These are phyloP conservation scores for Tupiocoris notatus DNA, from an alignment of 2,888 invertebrate species.

Conservation along the genomic window DNA sequence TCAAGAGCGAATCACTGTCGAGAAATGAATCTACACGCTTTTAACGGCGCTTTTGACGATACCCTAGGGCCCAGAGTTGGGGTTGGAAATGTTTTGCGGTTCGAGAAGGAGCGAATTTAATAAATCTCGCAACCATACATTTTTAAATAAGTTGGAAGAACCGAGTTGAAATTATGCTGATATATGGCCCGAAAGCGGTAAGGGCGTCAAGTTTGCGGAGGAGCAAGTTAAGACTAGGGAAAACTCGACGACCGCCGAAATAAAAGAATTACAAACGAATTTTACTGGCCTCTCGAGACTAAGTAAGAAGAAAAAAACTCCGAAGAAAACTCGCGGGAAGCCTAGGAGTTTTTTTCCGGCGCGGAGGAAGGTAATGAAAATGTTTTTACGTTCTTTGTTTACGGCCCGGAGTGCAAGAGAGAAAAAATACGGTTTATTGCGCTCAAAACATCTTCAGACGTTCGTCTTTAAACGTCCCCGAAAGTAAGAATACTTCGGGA, in stretches of 20 bases:
- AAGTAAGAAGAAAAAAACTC: neutral
- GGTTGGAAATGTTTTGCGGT: slow-evolving; percentile 11
- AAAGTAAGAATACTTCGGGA: neutral
- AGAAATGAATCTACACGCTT: too few relatives aligned
- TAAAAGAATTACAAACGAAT: slow-evolving; percentile 35
- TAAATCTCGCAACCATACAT: slow-evolving; percentile 28
- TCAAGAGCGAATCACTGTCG: too few relatives aligned
- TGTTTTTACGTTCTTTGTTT: slow-evolving; percentile 35
- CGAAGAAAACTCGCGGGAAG: neutral
- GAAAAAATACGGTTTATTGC: neutral
- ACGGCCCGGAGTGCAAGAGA: neutral
- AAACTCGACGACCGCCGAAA: neutral
- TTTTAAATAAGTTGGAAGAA: neutral
- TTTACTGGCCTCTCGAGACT: slow-evolving; percentile 29
- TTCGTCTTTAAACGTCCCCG: neutral
- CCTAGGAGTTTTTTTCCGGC: neutral
- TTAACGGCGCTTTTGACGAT: slow-evolving; percentile 22
- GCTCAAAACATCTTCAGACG: neutral
- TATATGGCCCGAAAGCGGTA: neutral
- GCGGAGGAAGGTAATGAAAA: slow-evolving; percentile 28
- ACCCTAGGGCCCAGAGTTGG: slow-evolving; percentile 4
- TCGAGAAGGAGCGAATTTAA: slow-evolving; percentile 17
- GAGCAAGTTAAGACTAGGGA: neutral
- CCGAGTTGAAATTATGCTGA: neutral
- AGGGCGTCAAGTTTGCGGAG: neutral